phyloP scores from a whole-genome alignment of 2,797 vertebrate species.

The Sphenopsis melanotis region DNA sequence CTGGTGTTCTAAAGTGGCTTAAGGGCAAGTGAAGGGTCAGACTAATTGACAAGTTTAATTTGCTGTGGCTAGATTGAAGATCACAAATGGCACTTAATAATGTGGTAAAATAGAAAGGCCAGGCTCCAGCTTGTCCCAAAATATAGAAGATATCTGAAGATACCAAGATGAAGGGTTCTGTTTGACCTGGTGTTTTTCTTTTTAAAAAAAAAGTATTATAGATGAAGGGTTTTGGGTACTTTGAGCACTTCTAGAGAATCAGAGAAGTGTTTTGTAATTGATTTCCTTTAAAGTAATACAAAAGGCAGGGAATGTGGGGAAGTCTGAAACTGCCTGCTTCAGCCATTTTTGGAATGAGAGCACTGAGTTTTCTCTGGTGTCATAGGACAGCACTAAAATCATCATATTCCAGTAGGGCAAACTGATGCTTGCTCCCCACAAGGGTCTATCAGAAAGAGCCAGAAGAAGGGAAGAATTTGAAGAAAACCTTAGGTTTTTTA shows the following conservation, averaged over 20 bases:
- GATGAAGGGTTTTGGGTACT: neutral
- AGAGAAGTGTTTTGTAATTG: neutral
- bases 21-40: neutral
- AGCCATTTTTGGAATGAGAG: neutral
- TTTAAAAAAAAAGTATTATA: neutral
- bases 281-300: neutral
- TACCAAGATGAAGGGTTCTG: neutral
- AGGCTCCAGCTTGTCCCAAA: neutral
- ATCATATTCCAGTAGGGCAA: neutral
- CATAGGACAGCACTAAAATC: neutral
- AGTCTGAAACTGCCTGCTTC: neutral
- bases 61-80: neutral
- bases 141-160: neutral
- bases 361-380: neutral
- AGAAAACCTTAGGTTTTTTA: neutral
- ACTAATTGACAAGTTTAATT: neutral
- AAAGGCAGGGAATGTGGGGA: neutral
- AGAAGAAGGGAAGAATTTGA: neutral
- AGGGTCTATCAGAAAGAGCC: rapidly evolving
- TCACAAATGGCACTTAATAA: neutral
- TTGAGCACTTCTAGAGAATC: neutral
- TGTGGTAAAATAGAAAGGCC: neutral
- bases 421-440: neutral
- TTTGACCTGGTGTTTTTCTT: neutral
- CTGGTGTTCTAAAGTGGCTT: neutral